These are phyloP conservation scores for Promerops cafer DNA, from an alignment of 2,113 vertebrate genomes.

Conservation along the genomic window DNA sequence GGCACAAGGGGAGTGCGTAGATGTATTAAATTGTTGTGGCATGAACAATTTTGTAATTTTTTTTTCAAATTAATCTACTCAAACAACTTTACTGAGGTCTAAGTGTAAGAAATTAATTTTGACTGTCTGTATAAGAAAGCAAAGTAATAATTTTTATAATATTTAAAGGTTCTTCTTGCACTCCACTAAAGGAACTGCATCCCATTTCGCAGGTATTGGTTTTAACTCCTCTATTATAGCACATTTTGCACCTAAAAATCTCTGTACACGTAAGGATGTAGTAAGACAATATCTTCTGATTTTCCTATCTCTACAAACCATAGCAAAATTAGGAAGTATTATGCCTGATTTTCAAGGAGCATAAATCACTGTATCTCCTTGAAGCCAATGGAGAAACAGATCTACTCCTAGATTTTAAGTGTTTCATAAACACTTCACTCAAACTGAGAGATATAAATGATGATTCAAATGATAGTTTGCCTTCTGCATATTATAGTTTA, in stretches of 20 bases:
- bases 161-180: background rate
- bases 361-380: background rate
- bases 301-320: background rate
- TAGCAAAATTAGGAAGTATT: background rate
- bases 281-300: background rate
- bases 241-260: background rate
- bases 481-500: slow-evolving; percentile 1
- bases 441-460: background rate
- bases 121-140: background rate
- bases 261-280: background rate
- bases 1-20: background rate
- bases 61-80: background rate
- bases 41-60: background rate
- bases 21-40: background rate
- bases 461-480: background rate
- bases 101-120: background rate
- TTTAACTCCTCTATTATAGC: background rate
- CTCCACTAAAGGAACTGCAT: background rate
- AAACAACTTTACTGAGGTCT: background rate
- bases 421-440: background rate
- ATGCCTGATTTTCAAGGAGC: background rate
- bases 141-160: background rate
- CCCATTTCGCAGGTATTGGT: background rate
- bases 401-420: background rate
- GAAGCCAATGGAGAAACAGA: background rate